Base-by-base conservation (phyloP, 2,888 invertebrate genomes). In the Acanthosepion lycidas region DNA sequence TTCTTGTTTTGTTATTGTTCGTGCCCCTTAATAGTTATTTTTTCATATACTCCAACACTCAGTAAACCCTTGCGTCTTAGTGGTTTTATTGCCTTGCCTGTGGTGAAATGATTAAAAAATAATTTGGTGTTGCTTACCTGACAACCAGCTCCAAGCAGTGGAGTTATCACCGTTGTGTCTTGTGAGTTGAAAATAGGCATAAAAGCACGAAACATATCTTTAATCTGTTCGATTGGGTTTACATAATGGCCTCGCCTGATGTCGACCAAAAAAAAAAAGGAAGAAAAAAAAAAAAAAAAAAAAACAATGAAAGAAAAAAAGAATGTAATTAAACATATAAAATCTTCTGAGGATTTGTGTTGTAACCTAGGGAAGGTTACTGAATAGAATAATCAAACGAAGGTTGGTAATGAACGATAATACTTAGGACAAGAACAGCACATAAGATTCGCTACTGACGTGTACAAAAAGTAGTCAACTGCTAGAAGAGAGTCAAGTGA, bases 111-210 rank as follows among this genome's bases (percentile, higher is more conserved):
- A 42, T 42, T 42, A 42, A 42, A 42, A 42, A 42, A 42, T 51
- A 51, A 48, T 42, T 12, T 33, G 42, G 51, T 51, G 33, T 33
- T n/a, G 91, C 93, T 92, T 95, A 97, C 97, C 97, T 97, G 97
- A 94, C 96, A 95, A 51, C 97, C 97, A 91, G 97, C 96, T 9
- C 96, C 97, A 91, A 97, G 95, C 9, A 97, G 95, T 15, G 97
- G 97, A 59, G 97, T 97, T 33, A 97, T 97, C 12, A 97, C 96
- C 53, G 96, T 96, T 42, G 96, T 96, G 91, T 97, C 97, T 94
- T 96, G 95, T 93, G 96, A 96, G 94, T 97, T 96, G 94, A 97
- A 97, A 12, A 97, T 95, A 5, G 97, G 97, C 94, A 97, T 96
- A 95, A 97, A 96, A 53, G 96, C 97, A 92, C 97, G 95, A 95